phyloP scores from a whole-genome alignment of 2,113 vertebrate genomes.

The Dermatemys mawii region DNA sequence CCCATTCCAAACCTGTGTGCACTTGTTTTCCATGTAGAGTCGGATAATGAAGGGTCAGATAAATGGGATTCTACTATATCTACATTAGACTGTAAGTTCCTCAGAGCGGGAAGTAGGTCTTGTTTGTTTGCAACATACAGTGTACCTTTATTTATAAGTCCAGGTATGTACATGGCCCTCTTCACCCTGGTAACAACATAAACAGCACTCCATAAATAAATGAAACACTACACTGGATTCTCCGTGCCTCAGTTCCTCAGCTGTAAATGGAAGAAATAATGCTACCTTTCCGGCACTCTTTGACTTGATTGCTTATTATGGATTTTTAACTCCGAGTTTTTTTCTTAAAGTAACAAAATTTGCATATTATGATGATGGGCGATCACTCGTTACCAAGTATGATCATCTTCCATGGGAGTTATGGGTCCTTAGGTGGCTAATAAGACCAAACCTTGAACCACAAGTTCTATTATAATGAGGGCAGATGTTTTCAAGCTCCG shows the following conservation, averaged over 20 bases:
- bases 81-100: neutral
- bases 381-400: too few species aligned
- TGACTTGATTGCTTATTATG: neutral
- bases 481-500: too few species aligned
- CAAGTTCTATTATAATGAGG: too few species aligned
- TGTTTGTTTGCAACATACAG: accelerated
- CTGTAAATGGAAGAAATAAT: neutral
- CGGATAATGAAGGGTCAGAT: neutral
- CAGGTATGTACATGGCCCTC: neutral
- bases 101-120: neutral
- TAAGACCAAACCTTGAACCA: too few species aligned
- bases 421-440: too few species aligned
- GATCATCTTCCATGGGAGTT: too few species aligned
- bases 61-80: neutral
- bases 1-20: neutral
- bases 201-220: neutral
- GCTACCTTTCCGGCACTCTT: neutral
- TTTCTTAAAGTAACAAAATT: too few species aligned
- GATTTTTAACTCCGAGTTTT: neutral
- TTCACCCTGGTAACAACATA: neutral
- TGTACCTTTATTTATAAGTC: neutral
- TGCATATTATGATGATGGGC: too few species aligned
- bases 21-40: neutral
- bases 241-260: neutral
- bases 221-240: neutral